phyloP scores from a whole-genome alignment of 2,113 vertebrate genomes.

The Phocoena sinus region DNA sequence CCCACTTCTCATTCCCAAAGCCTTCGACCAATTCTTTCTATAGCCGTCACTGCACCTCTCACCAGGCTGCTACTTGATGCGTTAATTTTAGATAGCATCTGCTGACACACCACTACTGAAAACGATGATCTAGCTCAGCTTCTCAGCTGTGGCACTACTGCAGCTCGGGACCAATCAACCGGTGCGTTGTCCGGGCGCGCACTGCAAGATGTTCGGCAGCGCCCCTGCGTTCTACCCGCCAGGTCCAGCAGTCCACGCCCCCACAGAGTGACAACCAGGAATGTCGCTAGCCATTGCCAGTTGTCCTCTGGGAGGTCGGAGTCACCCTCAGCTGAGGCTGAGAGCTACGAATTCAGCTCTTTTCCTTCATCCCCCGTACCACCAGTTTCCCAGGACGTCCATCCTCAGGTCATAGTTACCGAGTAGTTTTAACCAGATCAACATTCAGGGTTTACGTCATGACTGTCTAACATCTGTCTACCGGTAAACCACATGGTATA shows the following conservation, averaged over 20 bases:
- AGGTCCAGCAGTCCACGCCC: neutral
- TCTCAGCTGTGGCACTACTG: rapidly evolving
- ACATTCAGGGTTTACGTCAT: rapidly evolving
- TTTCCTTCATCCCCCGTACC: neutral
- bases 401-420: rapidly evolving
- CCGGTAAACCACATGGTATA: neutral
- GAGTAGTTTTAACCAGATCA: neutral
- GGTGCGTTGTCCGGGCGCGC: neutral
- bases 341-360: neutral
- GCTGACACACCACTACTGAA: neutral
- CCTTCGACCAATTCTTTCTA: rapidly evolving
- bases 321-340: neutral
- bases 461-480: rapidly evolving
- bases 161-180: rapidly evolving
- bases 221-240: neutral
- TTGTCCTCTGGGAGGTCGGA: neutral
- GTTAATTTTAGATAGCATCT: neutral
- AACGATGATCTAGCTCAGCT: rapidly evolving
- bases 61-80: neutral
- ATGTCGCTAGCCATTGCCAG: neutral
- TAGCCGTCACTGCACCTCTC: rapidly evolving
- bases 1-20: neutral
- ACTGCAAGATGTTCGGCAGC: rapidly evolving
- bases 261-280: rapidly evolving
- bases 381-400: rapidly evolving